Evolutionary conservation across 2,888 invertebrate genomes (phyloP).

Genomic region (Phrixothrix hirtus): DNA sequence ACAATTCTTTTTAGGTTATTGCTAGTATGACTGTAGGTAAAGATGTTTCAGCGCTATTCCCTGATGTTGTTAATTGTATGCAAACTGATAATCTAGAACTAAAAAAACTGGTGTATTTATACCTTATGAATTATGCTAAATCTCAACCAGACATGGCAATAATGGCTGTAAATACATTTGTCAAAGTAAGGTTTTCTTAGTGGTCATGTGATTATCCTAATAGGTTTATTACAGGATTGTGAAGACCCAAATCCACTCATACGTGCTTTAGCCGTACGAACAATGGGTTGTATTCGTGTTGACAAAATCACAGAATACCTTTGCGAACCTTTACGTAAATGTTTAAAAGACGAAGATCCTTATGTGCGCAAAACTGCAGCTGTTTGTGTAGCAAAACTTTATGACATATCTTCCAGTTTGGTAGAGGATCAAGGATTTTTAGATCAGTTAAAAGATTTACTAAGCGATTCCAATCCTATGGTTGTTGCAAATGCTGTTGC

Average conservation of each 20-base stretch:
- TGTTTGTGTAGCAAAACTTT: slow-evolving; percentile 97
- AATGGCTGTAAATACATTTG: slow-evolving; percentile 99
- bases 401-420: slow-evolving; percentile 85
- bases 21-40: slow-evolving; percentile 99
- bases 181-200: slow-evolving; percentile 95
- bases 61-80: slow-evolving; percentile 99
- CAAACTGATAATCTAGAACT: slow-evolving; percentile 99
- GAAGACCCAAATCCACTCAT: slow-evolving; percentile 99
- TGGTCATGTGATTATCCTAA: no score
- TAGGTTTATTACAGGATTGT: slow-evolving; percentile 83
- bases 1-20: slow-evolving; percentile 73
- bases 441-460: slow-evolving; percentile 92
- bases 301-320: slow-evolving; percentile 99
- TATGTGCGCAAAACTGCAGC: slow-evolving; percentile 99
- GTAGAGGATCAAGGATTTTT: slow-evolving; percentile 89
- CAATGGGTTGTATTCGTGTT: slow-evolving; percentile 99
- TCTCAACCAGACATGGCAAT: slow-evolving; percentile 99
- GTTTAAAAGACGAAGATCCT: slow-evolving; percentile 93
- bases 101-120: slow-evolving; percentile 97
- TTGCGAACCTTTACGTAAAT: slow-evolving; percentile 95
- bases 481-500: slow-evolving; percentile 99
- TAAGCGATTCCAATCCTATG: slow-evolving; percentile 99
- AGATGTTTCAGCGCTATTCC: slow-evolving; percentile 97
- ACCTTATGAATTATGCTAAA: slow-evolving; percentile 99
- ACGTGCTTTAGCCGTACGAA: slow-evolving; percentile 95